A percentile compares a stretch with the other conserved stretches of the same genome.
phyloP scores from a whole-genome alignment of 2,888 invertebrate genomes.

The Lamellibrachia columna region DNA sequence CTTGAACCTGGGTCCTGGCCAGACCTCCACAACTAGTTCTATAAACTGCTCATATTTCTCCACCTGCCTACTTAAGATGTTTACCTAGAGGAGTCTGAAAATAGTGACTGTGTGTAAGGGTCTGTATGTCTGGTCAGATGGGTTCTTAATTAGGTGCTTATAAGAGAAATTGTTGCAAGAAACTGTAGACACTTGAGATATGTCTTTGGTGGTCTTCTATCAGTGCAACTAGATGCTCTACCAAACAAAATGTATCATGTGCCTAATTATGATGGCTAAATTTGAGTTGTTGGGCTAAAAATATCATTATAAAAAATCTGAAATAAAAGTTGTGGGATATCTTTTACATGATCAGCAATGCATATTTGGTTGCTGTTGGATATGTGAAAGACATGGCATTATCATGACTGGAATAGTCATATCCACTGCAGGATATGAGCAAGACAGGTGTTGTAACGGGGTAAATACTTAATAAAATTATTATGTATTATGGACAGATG shows the following conservation, averaged over 20 bases:
- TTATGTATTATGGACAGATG: neutral
- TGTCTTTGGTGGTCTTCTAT: neutral
- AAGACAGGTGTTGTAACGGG: neutral
- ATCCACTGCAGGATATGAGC: neutral
- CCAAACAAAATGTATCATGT: neutral
- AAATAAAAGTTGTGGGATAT: neutral
- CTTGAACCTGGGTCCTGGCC: neutral
- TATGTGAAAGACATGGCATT: neutral
- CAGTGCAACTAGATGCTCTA: neutral
- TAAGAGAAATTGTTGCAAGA: neutral
- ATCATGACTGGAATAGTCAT: neutral
- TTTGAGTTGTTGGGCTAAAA: neutral
- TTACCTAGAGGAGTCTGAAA: neutral
- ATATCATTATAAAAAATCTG: neutral
- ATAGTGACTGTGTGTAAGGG: neutral
- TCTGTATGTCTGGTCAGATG: neutral
- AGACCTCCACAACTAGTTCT: neutral
- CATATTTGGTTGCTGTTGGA: no score
- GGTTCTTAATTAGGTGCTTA: neutral
- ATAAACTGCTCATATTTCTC: slow-evolving; percentile 3
- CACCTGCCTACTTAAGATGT: slow-evolving; percentile 1
- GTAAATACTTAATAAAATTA: neutral
- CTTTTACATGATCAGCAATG: neutral
- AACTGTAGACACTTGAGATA: neutral
- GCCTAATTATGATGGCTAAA: neutral